phyloP scores from a whole-genome alignment of 2,113 vertebrate genomes.

The mouse (Mus musculus) region GRCm39 chr1:190537001-190537500 shows the following conservation, averaged over 20 bases:
- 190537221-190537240: background rate
- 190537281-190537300: background rate
- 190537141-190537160: background rate
- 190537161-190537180: too few relatives aligned
- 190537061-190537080: background rate
- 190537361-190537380: background rate
- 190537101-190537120: background rate
- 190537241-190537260: too few relatives aligned
- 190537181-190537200: background rate
- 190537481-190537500: background rate
- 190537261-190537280: too few relatives aligned
- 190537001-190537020: background rate
- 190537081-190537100: background rate
- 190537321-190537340: background rate
- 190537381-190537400: background rate
- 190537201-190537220: background rate
- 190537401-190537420: background rate
- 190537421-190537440: background rate
- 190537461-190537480: background rate
- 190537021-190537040: background rate
- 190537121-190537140: background rate
- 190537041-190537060: background rate
- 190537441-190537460: background rate
- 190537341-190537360: background rate
- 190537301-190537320: background rate